Evolutionary conservation across 2,888 invertebrate species (phyloP).

Genomic region (Physocephala rufipes): DNA sequence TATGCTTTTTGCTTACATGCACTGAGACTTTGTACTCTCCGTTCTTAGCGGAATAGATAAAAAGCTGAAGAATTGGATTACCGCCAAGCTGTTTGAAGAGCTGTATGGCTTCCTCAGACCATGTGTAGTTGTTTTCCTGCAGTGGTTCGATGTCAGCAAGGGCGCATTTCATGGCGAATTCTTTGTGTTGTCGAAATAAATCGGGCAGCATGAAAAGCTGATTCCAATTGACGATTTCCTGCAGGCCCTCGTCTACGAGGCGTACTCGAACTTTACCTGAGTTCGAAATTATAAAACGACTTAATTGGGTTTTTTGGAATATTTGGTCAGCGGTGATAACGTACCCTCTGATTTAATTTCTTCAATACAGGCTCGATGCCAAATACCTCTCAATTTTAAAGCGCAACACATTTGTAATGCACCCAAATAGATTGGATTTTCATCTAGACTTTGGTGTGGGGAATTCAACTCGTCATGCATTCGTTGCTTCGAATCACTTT

Average conservation of each 20-base stretch:
- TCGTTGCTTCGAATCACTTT: slow-evolving; percentile 37
- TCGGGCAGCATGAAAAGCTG: slow-evolving; percentile 68
- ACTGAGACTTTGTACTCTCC: slow-evolving; percentile 62
- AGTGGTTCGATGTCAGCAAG: slow-evolving; percentile 66
- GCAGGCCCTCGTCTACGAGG: slow-evolving; percentile 71
- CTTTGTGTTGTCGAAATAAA: slow-evolving; percentile 46
- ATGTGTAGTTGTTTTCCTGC: slow-evolving; percentile 56
- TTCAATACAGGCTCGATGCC: slow-evolving; percentile 58
- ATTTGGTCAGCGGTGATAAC: slow-evolving; percentile 25
- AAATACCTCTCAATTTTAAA: slow-evolving; percentile 48
- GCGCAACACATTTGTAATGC: slow-evolving; percentile 54
- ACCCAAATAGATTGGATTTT: slow-evolving; percentile 56
- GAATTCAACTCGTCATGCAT: slow-evolving; percentile 47
- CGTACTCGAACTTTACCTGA: slow-evolving; percentile 53
- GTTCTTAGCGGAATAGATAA: slow-evolving; percentile 53
- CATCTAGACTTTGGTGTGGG: slow-evolving; percentile 39
- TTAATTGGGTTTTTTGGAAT: not conserved
- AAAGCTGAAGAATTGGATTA: slow-evolving; percentile 62
- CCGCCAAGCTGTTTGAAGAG: slow-evolving; percentile 61
- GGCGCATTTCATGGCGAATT: slow-evolving; percentile 57
- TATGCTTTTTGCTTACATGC: slow-evolving; percentile 58
- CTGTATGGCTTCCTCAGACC: slow-evolving; percentile 60
- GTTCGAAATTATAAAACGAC: not conserved
- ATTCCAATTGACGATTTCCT: slow-evolving; percentile 67
- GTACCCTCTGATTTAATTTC: slow-evolving; percentile 53